Base-by-base conservation (phyloP, 2,113 vertebrate genomes). In the Thomomys bottae region DNA sequence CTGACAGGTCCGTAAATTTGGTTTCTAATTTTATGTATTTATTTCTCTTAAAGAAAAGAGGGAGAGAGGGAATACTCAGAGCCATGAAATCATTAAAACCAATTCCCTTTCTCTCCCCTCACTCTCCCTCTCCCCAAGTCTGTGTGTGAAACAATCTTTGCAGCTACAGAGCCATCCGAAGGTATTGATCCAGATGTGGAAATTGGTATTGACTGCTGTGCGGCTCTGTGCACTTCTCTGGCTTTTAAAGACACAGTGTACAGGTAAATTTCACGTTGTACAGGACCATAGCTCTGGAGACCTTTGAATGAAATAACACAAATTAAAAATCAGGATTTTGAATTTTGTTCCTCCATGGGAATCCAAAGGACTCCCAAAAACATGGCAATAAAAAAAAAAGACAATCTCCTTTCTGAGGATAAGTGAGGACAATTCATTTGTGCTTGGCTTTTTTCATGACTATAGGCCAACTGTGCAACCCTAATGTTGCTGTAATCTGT, bases 161-260 rank as follows among this genome's bases (percentile, higher is more conserved):
- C 96, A 96, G 97, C 97, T 97, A 96, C 97, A 96, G 96, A 98
- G 97, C 97, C 97, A 96, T 97, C 97, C 97, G 94, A 97, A 91
- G 94, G 91, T 98, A 98, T 98, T 90, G 98, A 98, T 97, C 98
- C 89, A 68, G 89, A 20, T 45, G 98, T 98, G 98, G 98, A 98
- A 98, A 98, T 98, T 98, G 98, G 97, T 98, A 98, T 98, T 98
- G 98, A 98, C 98, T 98, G 97, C 77, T 91, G 96, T 87, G 97
- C 97, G 96, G 96, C 97, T 96, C 96, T 89, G 93, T 91, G 96
- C 96, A 92, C 96, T 97, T 97, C 96, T 84, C 89, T 87, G 42
- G 96, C 96, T 98, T 97, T 98, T 98, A 98, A 98, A 98, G 97
- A 54, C 90, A 97, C 97, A 97, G 97, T 91, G 32, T 95, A 86